Percentiles rank a stretch among this genome's conserved stretches.
Conservation (phyloP, 2,888 invertebrate species). For the Xiphydria camelus region DNA sequence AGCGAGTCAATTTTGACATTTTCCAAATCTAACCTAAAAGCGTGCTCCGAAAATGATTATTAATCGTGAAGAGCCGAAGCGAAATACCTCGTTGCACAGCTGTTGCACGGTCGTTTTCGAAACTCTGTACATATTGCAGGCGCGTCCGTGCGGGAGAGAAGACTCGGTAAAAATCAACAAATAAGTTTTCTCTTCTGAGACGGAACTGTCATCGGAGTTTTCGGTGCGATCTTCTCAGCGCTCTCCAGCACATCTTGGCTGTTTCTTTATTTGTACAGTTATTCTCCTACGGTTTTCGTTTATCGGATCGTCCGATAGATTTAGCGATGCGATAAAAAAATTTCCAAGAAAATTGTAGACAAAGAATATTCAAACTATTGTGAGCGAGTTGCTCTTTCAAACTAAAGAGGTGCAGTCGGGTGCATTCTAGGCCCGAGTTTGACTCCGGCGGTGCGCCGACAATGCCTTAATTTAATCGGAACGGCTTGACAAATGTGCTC, state of each 20-base stretch:
- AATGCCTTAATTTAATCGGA: too few relatives aligned
- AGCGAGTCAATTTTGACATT: constrained; percentile 7
- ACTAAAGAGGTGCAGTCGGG: too few relatives aligned
- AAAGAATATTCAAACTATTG: too few relatives aligned
- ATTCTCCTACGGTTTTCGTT: constrained; percentile 1
- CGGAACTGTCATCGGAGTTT: background rate
- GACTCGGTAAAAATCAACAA: background rate
- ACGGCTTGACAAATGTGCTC: too few relatives aligned
- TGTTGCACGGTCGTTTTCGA: constrained; percentile 28
- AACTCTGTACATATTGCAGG: background rate
- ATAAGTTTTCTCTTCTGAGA: background rate
- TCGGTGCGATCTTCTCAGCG: background rate
- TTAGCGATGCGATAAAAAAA: constrained; percentile 3
- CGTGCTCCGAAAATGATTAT: background rate
- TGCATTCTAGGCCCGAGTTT: too few relatives aligned
- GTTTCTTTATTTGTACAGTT: background rate
- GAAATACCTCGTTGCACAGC: constrained; percentile 31
- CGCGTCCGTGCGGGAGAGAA: too few relatives aligned
- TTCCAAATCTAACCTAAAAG: constrained; percentile 18
- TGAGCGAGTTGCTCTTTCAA: too few relatives aligned
- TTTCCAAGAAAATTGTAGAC: constrained; percentile 3
- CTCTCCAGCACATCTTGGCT: background rate
- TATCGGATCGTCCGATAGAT: too few relatives aligned
- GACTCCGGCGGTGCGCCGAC: too few relatives aligned
- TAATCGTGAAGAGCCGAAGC: too few relatives aligned